phyloP scores from a whole-genome alignment of 2,888 invertebrate genomes.

The Polydrusus cervinus region DNA sequence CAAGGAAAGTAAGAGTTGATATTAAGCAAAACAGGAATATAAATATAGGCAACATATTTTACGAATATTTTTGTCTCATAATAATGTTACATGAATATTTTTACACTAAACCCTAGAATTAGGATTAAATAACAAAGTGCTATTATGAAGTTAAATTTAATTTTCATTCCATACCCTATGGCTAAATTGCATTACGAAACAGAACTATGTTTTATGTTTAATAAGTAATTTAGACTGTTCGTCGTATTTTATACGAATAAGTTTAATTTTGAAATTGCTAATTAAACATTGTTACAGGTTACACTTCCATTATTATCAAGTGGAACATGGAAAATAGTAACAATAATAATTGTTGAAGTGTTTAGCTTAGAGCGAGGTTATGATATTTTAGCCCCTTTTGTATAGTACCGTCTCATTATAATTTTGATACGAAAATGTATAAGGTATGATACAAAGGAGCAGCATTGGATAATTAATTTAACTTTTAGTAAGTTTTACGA shows the following conservation, averaged over 20 bases:
- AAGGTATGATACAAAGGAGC: no score
- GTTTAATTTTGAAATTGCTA: constrained; percentile 12
- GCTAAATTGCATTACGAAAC: neutral
- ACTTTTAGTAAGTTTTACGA: no score
- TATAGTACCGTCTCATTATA: neutral
- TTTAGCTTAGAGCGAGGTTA: constrained; percentile 3
- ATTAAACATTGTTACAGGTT: constrained; percentile 14
- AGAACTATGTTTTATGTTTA: neutral
- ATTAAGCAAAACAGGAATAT: no score
- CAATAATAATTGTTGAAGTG: constrained; percentile 3
- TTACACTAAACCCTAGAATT: no score
- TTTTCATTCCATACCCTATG: neutral
- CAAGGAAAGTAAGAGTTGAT: no score
- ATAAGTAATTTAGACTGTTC: constrained; percentile 1
- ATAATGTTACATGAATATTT: no score
- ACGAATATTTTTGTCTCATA: no score
- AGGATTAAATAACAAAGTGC: no score
- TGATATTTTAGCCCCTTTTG: constrained; percentile 5
- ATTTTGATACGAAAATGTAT: neutral
- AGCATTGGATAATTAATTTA: no score
- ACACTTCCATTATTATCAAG: neutral
- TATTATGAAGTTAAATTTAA: neutral
- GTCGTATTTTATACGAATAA: neutral
- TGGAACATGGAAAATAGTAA: constrained; percentile 5
- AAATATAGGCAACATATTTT: no score